A percentile compares a stretch with the other conserved stretches of the same genome.
Conservation (phyloP, 2,113 vertebrate genomes). For the Neoarius graeffei region DNA sequence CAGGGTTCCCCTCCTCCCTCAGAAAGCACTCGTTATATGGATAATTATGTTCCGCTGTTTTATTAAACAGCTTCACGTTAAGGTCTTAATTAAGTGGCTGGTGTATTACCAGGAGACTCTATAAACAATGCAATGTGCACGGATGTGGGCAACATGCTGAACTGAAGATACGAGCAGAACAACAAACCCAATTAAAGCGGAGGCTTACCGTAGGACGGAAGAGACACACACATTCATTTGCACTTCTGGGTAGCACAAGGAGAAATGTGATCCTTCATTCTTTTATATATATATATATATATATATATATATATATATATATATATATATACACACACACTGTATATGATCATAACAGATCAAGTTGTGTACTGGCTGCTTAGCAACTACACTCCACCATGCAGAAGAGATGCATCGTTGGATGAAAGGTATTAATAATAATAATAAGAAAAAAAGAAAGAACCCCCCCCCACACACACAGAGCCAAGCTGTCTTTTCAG, state of each 20-base stretch:
- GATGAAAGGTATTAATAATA: background rate
- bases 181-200: constrained; percentile 37
- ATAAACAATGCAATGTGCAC: constrained; percentile 34
- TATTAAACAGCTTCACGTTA: constrained; percentile 48
- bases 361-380: constrained; percentile 63
- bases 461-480: constrained; percentile 26
- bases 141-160: constrained; percentile 35
- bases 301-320: too few species aligned
- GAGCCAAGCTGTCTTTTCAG: constrained; percentile 83
- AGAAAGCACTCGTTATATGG: constrained; percentile 46
- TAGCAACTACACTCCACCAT: constrained; percentile 57
- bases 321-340: too few species aligned
- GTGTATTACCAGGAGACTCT: constrained; percentile 42
- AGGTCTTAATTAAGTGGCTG: constrained; percentile 48
- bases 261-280: background rate
- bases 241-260: constrained; percentile 8
- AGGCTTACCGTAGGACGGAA: constrained; percentile 14
- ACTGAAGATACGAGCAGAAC: constrained; percentile 32
- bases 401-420: constrained; percentile 52
- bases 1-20: background rate
- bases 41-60: constrained; percentile 48
- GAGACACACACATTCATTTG: constrained; percentile 7
- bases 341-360: constrained; percentile 55
- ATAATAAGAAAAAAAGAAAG: constrained; percentile 30
- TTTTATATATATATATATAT: too few species aligned